These are phyloP conservation scores for Natator depressus DNA, from an alignment of 2,113 vertebrate genomes.

Conservation along the genomic window DNA sequence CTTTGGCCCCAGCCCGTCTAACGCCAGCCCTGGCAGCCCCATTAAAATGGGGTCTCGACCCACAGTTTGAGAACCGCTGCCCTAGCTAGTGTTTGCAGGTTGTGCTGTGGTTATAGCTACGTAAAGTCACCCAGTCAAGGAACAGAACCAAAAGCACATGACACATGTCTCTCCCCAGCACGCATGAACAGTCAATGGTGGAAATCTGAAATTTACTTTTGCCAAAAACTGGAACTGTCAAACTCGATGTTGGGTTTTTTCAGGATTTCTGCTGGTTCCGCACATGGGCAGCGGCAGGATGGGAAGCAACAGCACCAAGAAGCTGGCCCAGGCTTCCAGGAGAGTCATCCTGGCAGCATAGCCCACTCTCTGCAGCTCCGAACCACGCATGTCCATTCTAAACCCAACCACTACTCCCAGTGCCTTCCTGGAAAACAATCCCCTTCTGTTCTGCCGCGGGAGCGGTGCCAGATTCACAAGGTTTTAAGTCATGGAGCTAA, in stretches of 20 bases:
- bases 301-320: neutral
- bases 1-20: too few relatives aligned
- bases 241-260: neutral
- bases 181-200: neutral
- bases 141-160: neutral
- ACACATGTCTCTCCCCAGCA: neutral
- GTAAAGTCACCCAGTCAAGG: neutral
- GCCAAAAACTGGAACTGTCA: neutral
- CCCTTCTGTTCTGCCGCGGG: neutral
- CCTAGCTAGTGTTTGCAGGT: neutral
- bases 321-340: neutral
- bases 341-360: neutral
- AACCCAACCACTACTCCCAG: neutral
- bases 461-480: neutral
- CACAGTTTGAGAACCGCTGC: too few relatives aligned
- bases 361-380: neutral
- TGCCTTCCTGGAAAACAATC: neutral
- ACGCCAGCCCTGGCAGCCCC: too few relatives aligned
- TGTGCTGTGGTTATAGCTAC: neutral
- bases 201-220: neutral
- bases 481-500: neutral
- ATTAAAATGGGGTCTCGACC: too few relatives aligned
- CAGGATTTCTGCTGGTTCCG: neutral
- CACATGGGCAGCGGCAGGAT: neutral
- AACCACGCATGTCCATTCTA: neutral